Percentiles rank a stretch among this genome's conserved stretches.
phyloP scores from a whole-genome alignment of 2,888 invertebrate genomes.

The Caenorhabditis sp. region DNA sequence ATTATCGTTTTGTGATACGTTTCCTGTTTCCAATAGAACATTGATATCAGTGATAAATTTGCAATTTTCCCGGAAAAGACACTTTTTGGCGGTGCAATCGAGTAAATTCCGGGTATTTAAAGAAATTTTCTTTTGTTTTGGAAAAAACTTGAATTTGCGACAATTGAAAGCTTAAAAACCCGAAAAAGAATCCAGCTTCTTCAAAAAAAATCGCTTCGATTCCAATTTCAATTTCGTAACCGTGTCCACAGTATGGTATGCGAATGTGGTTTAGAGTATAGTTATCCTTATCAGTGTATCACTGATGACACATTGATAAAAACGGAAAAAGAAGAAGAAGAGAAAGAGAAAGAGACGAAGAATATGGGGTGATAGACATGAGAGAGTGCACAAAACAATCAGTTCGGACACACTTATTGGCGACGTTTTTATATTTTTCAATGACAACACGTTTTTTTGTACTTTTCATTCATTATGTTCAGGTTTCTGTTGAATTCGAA shows the following conservation, averaged over 20 bases:
- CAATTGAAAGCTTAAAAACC: neutral
- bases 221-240: neutral
- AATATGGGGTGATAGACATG: conserved; percentile 26
- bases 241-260: neutral
- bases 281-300: conserved; percentile 4
- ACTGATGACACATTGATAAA: conserved; percentile 7
- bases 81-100: conserved; percentile 3
- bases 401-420: neutral
- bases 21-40: neutral
- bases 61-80: conserved; percentile 21
- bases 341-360: neutral
- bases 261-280: conserved; percentile 12
- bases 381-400: conserved; percentile 41
- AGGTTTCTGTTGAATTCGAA: too few species aligned
- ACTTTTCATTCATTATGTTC: neutral
- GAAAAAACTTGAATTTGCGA: neutral
- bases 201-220: too few species aligned
- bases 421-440: neutral
- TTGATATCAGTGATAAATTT: neutral
- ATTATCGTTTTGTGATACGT: neutral
- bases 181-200: too few species aligned
- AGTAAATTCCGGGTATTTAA: neutral
- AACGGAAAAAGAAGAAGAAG: neutral
- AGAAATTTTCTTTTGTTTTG: neutral
- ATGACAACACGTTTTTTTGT: neutral